Base-by-base conservation (phyloP, 2,888 invertebrate species). In the Sinotaia quadrata region DNA sequence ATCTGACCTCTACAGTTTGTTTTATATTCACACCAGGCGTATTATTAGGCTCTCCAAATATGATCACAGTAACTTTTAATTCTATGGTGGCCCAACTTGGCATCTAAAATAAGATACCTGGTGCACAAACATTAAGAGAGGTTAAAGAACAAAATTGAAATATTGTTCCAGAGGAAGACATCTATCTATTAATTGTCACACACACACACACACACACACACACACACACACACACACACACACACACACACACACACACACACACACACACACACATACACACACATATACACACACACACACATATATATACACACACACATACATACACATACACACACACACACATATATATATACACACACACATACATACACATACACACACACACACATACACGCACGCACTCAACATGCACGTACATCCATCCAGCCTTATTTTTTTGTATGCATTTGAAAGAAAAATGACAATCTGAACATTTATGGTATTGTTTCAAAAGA, bases 211-310 rank as follows among this genome's bases (percentile, higher is more conserved):
- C n/a, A n/a, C 56, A 56, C 56, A 56, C 56, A 56, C 56, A 56
- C 34, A 56, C 56, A 56, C 56, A 33, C 31, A 56, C 56, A 56
- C 56, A 33, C 56, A 56, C 56, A 56, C 56, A 33, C 56, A 8
- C 56, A 5, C 56, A 56, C 56, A 56, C 56, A 59, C 59, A 41
- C 59, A 41, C 59, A 41, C 59, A 10, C 4, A 41, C 59, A 24
- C 59, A 41, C 59, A 59, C 24, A 21, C 59, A 59, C 21, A 21
- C 59, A 41, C 59, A 44, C 41, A 59, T 36, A 57, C 37, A 57
- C 31, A 57, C 57, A 57, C 57, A 57, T 8, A 34, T 5, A 34
- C 36, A 34, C 58, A 58, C 21, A 36, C 58, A 58, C 24, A 36
- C 58, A 37, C 12, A 58, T 21, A 12, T 33, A 59, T 31, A 8